Evolutionary conservation across 2,888 invertebrate genomes (phyloP).

Genomic region (Trachelus troglodyta): DNA sequence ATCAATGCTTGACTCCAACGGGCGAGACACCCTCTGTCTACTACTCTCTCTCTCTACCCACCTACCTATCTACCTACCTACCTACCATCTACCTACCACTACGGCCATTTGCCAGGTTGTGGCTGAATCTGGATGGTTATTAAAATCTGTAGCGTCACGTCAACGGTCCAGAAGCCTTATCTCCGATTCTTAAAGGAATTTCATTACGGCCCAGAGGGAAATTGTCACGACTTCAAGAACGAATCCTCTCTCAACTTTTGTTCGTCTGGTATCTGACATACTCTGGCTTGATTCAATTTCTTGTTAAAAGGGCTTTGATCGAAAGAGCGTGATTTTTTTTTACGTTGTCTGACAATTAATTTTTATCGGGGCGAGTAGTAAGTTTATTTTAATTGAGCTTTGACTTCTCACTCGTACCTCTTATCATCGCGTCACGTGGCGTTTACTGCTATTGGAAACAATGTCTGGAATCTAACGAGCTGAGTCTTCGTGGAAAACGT

Average conservation of each 20-base stretch:
- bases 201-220: background rate
- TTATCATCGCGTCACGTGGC: background rate
- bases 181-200: conserved; percentile 7
- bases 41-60: background rate
- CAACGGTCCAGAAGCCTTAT: conserved; percentile 5
- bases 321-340: background rate
- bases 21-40: conserved; percentile 27
- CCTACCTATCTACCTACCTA: background rate
- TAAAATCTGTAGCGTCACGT: conserved; percentile 40
- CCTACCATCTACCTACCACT: conserved; percentile 35
- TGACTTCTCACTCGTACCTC: background rate
- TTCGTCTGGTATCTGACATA: background rate
- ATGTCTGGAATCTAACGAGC: background rate
- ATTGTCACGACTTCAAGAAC: background rate
- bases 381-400: background rate
- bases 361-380: background rate
- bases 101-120: conserved; percentile 55
- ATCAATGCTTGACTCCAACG: conserved; percentile 53
- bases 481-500: background rate
- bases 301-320: background rate
- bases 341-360: conserved; percentile 15
- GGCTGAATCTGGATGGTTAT: conserved; percentile 46
- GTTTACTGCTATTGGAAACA: background rate
- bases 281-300: background rate
- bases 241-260: background rate